These are phyloP conservation scores for Drosophila obscura DNA, from an alignment of 1,140 invertebrate genomes.

Conservation along the genomic window DNA sequence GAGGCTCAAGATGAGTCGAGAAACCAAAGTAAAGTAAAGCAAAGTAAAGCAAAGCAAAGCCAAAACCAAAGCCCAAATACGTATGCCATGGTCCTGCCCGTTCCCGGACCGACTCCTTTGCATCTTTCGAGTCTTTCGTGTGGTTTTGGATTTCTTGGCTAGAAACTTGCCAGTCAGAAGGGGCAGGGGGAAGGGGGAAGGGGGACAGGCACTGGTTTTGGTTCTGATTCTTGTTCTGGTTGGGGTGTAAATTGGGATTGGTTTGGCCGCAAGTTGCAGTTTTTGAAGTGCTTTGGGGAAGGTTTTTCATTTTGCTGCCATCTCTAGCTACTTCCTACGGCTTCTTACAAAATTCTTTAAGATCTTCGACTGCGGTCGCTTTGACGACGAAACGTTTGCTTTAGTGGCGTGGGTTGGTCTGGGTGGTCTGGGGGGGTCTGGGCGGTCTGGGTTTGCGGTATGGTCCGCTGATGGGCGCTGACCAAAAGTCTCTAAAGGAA, in stretches of 20 bases:
- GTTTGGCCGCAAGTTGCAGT: conserved; percentile 68
- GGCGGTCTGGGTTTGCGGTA: neutral
- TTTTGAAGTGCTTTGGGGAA: conserved; percentile 61
- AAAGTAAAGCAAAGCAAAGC: conserved; percentile 28
- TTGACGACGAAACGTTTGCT: conserved; percentile 62
- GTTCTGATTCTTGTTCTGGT: no score
- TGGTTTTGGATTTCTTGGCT: conserved; percentile 80
- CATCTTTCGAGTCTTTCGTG: conserved; percentile 79
- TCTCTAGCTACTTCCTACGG: conserved; percentile 9
- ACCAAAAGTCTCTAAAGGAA: conserved; percentile 29
- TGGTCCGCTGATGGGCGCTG: conserved; percentile 29
- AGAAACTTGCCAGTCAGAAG: conserved; percentile 62
- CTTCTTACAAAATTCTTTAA: conserved; percentile 81
- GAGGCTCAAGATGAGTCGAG: conserved; percentile 1
- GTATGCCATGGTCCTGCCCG: conserved; percentile 47
- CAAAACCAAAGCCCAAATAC: conserved; percentile 43
- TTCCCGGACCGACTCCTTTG: conserved; percentile 50
- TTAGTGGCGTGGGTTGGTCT: neutral
- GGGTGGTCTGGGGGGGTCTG: neutral
- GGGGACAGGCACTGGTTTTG: neutral
- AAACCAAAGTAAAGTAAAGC: conserved; percentile 38
- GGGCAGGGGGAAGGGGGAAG: neutral
- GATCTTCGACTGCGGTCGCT: conserved; percentile 81
- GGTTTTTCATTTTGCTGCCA: conserved; percentile 27
- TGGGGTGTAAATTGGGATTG: conserved; percentile 36